These are phyloP conservation scores for Carollia perspicillata DNA, from an alignment of 2,113 vertebrate species.

Conservation along the genomic window DNA sequence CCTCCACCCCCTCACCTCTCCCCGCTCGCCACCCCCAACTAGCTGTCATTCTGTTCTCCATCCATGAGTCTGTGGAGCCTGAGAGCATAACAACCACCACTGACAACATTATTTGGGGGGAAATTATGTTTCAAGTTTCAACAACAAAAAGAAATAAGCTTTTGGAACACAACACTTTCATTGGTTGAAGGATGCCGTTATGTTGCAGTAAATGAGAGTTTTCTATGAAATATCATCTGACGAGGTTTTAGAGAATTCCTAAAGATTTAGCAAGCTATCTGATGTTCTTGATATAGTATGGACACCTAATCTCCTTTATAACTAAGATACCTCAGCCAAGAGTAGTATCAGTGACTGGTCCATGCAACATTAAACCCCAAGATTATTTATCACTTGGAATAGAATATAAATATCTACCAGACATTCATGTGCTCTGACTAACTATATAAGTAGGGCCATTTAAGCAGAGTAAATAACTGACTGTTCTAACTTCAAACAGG, in stretches of 20 bases:
- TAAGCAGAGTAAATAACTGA: not conserved
- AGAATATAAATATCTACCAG: slow-evolving; percentile 1
- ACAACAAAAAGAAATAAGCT: not conserved
- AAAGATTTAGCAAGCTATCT: not conserved
- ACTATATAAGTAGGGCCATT: not conserved
- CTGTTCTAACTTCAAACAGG: not conserved
- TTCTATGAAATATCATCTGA: not conserved
- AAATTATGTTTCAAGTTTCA: not conserved
- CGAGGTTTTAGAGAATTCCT: not conserved
- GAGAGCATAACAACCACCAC: not conserved
- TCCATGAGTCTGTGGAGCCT: too few species aligned
- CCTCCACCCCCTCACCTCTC: too few species aligned
- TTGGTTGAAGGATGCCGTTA: not conserved
- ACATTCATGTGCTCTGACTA: not conserved
- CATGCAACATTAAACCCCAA: not conserved
- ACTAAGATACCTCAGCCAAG: not conserved
- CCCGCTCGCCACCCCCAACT: too few species aligned
- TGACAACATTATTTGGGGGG: not conserved
- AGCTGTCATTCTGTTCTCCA: too few species aligned
- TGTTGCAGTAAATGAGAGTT: not conserved
- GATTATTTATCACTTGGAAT: not conserved
- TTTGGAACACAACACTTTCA: not conserved
- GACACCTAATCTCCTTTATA: not conserved
- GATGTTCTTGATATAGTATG: not conserved
- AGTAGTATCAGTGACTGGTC: not conserved